A percentile compares a stretch with the other conserved stretches of the same genome.
phyloP scores from a whole-genome alignment of 2,888 invertebrate species.

The Drosophila fulvimacula region DNA sequence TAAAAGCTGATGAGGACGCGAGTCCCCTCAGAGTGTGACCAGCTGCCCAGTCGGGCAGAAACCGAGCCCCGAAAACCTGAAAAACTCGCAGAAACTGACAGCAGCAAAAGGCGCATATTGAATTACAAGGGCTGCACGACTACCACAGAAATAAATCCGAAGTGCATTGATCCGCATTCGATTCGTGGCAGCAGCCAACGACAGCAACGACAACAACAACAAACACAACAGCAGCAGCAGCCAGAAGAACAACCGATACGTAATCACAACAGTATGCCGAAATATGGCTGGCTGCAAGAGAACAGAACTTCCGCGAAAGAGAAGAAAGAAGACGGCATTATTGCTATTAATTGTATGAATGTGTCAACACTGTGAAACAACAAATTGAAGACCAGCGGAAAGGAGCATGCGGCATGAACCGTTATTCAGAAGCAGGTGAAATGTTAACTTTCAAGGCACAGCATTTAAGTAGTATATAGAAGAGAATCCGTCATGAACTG shows the following conservation, averaged over 20 bases:
- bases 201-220: background rate
- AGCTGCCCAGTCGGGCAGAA: conserved; percentile 39
- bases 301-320: conserved; percentile 33
- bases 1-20: conserved; percentile 34
- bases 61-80: conserved; percentile 25
- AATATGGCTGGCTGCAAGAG: conserved; percentile 21
- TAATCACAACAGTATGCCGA: conserved; percentile 32
- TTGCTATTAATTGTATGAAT: conserved; percentile 9
- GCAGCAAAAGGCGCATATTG: conserved; percentile 29
- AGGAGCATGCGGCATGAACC: background rate
- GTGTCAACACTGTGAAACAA: conserved; percentile 19
- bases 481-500: background rate
- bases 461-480: background rate
- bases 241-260: conserved; percentile 16
- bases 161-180: conserved; percentile 77
- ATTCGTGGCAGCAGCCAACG: conserved; percentile 21
- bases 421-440: background rate
- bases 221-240: background rate
- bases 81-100: conserved; percentile 10
- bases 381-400: conserved; percentile 1
- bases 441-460: background rate
- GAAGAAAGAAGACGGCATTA: conserved; percentile 19
- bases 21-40: conserved; percentile 41
- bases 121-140: conserved; percentile 43
- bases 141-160: conserved; percentile 50